Conservation (phyloP, 2,888 invertebrate species). For the Cryptocheilus praepositus region DNA sequence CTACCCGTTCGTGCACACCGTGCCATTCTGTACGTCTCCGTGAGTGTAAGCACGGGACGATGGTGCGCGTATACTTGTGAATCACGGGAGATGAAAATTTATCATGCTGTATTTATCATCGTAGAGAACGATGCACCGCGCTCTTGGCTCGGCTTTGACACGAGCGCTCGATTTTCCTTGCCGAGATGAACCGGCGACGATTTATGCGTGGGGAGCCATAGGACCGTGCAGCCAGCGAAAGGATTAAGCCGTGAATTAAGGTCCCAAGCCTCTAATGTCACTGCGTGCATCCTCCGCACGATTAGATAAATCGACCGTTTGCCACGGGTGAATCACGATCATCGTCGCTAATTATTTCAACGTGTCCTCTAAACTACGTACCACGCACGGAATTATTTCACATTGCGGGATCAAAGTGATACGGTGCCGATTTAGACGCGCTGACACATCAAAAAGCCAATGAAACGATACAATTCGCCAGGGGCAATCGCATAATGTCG, state of each 20-base stretch:
- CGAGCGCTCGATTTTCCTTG: conserved; percentile 34
- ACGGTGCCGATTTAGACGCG: too few relatives aligned
- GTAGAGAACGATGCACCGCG: conserved; percentile 24
- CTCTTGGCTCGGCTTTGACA: too few relatives aligned
- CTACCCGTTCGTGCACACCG: conserved; percentile 14
- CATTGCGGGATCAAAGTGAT: too few relatives aligned
- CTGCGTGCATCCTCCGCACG: too few relatives aligned
- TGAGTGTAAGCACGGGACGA: not conserved
- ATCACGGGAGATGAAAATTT: conserved; percentile 60
- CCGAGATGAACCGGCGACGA: conserved; percentile 17
- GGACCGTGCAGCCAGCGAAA: conserved; percentile 34
- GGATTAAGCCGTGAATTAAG: conserved; percentile 46
- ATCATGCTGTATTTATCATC: conserved; percentile 58
- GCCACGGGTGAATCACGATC: too few relatives aligned
- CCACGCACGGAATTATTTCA: too few relatives aligned
- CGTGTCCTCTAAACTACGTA: too few relatives aligned
- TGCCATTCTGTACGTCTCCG: conserved; percentile 1
- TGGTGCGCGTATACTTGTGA: conserved; percentile 42
- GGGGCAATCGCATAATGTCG: too few relatives aligned
- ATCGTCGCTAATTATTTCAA: too few relatives aligned
- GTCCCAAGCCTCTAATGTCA: conserved; percentile 12
- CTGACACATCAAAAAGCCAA: too few relatives aligned
- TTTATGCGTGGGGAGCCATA: conserved; percentile 34
- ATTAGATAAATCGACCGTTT: too few relatives aligned
- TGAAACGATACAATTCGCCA: too few relatives aligned